Base-by-base conservation (phyloP, 2,888 invertebrate species). In the Nemapogon koenigi region DNA sequence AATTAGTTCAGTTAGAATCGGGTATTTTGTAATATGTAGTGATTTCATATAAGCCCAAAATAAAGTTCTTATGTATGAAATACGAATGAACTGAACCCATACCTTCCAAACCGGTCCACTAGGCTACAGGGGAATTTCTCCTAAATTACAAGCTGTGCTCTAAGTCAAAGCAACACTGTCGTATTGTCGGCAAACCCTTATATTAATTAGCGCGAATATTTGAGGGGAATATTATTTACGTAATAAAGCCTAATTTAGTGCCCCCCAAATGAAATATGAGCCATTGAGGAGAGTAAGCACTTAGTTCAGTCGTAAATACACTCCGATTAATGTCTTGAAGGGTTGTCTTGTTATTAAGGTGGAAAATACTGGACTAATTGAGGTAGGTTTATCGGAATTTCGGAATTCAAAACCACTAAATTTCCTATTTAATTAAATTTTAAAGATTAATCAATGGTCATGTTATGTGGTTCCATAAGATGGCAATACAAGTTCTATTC, bases 161-260 rank as follows among this genome's bases (percentile, higher is more conserved):
- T 11, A 6, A 4, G 28, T 4, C 6, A 10, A 22, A 22, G 22
- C 25, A 17, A 37, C 19, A 33, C 19, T 16, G 19, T 19, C 33
- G 33, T 33, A 19, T 57, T 56, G 57, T 55, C 56, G 56, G 58
- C 48, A 56, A 58, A 52, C 69, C 71, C 68, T 70, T 68, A 68
- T 70, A 73, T 73, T 78, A 75, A 76, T 75, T 75, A 75, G 73
- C 57, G 57, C 46, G 60, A 68, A 72, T 69, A 76, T 73, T 73
- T 67, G 67, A n/a, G 64, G 61, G 69, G 71, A 68, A 59, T 72
- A 72, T 71, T 72, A 73, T 73, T 73, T 67, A 68, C 66, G 63
- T 67, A 69, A 73, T 75, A 75, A 75, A 73, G 71, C 67, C 70
- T 73, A 67, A 73, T 75, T 75, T 75, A 72, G 59, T 52, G 55